Evolutionary conservation across 2,888 invertebrate species (phyloP), one percentile per base, ranked within the genome.

Genomic region (Drosophila colorata): DNA sequence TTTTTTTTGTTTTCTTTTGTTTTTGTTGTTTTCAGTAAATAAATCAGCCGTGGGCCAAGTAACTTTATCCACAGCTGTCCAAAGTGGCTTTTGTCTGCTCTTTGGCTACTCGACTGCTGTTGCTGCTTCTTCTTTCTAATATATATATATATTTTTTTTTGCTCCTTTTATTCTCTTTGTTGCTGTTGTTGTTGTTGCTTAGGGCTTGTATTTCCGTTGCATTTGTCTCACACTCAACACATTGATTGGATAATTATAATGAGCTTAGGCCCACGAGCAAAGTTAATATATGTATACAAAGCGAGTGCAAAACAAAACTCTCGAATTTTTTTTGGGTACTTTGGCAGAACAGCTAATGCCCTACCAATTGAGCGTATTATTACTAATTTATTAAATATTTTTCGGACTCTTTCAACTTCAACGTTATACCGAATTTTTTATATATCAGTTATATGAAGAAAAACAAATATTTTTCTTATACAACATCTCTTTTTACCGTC

Each of bases 231-330:
- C 38, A 31, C 64, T 51, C 44, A 3, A 7, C 55, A 47, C 78
- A 74, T 74, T 81, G 79, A 81, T 81, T 83, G 81, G 80, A 77
- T 81, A 80, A 81, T 83, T 83, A 79, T 83, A 83, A 83, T 74
- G 57, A 79, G 81, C 83, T 81, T 83, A 78, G 64, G 63, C 65
- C 49, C 53, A 47, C 57, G 35, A 60, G 37, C 53, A 64, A 72
- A 60, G 52, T 57, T 69, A 57, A 69, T 69, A 52, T 9, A 23
- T 16, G 38, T 9, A 23, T 16, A 51, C 65, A 52, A 64, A 25
- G 44, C 8, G 1, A 20, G 28, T 23, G 20, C 28, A 33, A 41
- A 40, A 40, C 40, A 48, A 38, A 20, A 28, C 8, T 28, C 9
- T 9, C 9, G 2, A 2, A 8, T 9, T 28, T 28, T 28, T 28